Base-by-base conservation (phyloP, 2,113 vertebrate species). In the Neogobius melanostomus region DNA sequence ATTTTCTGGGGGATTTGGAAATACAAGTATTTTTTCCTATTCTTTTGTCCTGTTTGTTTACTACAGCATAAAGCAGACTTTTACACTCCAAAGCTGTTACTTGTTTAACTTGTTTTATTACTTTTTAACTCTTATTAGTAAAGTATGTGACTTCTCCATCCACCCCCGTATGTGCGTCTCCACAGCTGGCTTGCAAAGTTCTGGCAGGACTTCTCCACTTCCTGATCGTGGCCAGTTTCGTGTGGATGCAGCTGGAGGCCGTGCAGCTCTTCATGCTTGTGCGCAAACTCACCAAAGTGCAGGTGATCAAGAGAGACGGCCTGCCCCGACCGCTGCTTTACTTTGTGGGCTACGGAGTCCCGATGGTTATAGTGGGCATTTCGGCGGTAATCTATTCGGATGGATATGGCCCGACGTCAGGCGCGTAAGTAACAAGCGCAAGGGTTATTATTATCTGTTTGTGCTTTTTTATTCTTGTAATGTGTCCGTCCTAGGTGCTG, bases 171-270 rank as follows among this genome's bases (percentile, higher is more conserved):
- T 59, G 11, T 59, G 10, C 77, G 6, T 84, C 8, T 79, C 66
- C 54, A 56, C 81, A 92, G 90, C 45, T 87, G 60, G 81, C 80
- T 48, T 91, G 90, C 71, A 82, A 64, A 0, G 79, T 88, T 72
- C 61, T 90, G 59, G 88, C 89, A 0, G 90, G 89, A 0, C 36
- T 90, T 28, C 87, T 92, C 8, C 88, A 91, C 74, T 90, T 87
- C 75, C 79, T 89, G 46, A 89, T 95, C 64, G 64, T 95, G 66
- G 88, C 91, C 0, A 88, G 92, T 69, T 94, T 95, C 82, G 88
- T 92, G 86, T 94, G 94, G 94, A 94, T 95, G 94, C 71, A 86
- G 59, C 91, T 96, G n/a, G 94, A 95, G 69, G 93, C 93, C 0
- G 7, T 93, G 6, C 93, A 95, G 82, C 94, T 95, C 49, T 84